Percentiles rank a stretch among this genome's conserved stretches.
Conservation (phyloP, 2,888 invertebrate species). For the Priapulus caudatus region DNA sequence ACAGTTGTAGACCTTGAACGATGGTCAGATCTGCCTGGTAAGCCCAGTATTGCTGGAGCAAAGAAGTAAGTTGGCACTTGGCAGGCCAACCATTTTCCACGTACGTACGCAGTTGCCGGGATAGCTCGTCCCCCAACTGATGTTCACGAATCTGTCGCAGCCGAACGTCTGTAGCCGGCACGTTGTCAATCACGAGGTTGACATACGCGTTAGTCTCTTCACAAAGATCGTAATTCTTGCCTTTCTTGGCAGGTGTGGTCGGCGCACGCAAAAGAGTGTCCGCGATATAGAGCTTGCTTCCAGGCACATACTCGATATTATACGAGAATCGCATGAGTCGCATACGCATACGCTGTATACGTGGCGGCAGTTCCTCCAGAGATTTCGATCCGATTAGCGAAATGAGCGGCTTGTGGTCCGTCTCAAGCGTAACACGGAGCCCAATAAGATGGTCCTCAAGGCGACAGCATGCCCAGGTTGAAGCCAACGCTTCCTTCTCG, state of each 20-base stretch:
- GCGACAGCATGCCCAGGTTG: not conserved
- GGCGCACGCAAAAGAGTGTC: constrained; percentile 25
- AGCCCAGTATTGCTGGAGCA: not conserved
- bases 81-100: not conserved
- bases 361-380: constrained; percentile 31
- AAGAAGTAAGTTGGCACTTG: too few relatives aligned
- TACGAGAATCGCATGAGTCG: constrained; percentile 28
- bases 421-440: constrained; percentile 25
- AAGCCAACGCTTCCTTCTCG: constrained; percentile 35
- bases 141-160: constrained; percentile 16
- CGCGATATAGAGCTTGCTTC: constrained; percentile 27
- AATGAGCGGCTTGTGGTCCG: constrained; percentile 36
- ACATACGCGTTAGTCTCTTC: constrained; percentile 16
- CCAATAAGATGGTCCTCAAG: not conserved
- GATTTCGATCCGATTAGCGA: constrained; percentile 31
- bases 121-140: constrained; percentile 13
- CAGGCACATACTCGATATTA: constrained; percentile 26
- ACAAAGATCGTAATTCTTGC: constrained; percentile 11
- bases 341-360: constrained; percentile 33
- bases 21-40: not conserved
- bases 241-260: too few relatives aligned
- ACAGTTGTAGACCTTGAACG: not conserved
- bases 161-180: constrained; percentile 18
- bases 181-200: constrained; percentile 6
- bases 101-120: too few relatives aligned